Evolutionary conservation across 2,113 vertebrate species (phyloP), one percentile per base, ranked within the genome.

Genomic region (Etheostoma cragini): DNA sequence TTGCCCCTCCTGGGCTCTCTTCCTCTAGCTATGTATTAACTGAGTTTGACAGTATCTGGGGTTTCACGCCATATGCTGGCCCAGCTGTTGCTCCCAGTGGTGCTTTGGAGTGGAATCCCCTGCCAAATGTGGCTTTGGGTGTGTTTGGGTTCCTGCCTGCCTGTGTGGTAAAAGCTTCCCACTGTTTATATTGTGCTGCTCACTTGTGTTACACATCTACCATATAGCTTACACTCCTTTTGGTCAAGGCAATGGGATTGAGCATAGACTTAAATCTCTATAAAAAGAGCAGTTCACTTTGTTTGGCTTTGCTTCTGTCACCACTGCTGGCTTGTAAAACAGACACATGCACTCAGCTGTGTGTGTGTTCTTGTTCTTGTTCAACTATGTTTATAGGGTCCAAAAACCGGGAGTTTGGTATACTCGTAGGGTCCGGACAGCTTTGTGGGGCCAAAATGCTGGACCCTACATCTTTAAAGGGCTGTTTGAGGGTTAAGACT

Each of bases 11-110:
- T 17, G 35, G 16, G 54, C 13, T 33, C 50, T 13, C 56, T 7
- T 71, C 50, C 6, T 13, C 49, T 60, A 8, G 17, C 64, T 58
- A 61, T 12, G 26, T 66, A 30, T 47, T 72, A 83, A 86, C 76
- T 60, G 46, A 75, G 21, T 84, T 42, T 75, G 78, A 91, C 78
- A 76, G 72, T 67, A 57, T 78, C 62, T 65, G 71, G 80, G 80
- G 62, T 84, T 80, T 83, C 60, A 78, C 52, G 52, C 81, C 91
- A 90, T 93, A 90, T 90, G 87, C 61, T 26, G 50, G 76, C 68
- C 81, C 91, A 91, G 91, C 91, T 94, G 93, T 90, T 90, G 46
- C 79, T 83, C 81, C 84, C 80, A 76, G 73, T 91, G 69, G 80
- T 80, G 71, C 76, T 77, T 75, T 78, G 21, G 77, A 80, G 58